Conservation (phyloP, 2,888 invertebrate species). For the Neoaliturus tenellus region DNA sequence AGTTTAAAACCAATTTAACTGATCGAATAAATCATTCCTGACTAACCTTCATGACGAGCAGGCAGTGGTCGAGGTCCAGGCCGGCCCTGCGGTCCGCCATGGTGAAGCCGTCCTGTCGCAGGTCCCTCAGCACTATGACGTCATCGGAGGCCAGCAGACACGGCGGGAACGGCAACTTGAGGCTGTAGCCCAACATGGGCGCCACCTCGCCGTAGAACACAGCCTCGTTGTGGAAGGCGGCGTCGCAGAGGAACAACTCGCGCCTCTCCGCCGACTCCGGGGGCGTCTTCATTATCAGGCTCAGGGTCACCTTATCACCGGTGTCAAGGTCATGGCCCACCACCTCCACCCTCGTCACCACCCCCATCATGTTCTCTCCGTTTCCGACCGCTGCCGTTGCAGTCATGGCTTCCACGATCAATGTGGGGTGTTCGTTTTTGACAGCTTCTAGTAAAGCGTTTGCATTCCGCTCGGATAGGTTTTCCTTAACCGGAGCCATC, state of each 20-base stretch:
- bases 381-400: background rate
- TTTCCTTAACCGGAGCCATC: background rate
- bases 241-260: slow-evolving; percentile 62
- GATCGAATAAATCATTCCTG: too few relatives aligned
- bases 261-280: slow-evolving; percentile 57
- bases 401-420: background rate
- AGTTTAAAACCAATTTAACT: too few relatives aligned
- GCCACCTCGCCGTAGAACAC: slow-evolving; percentile 61
- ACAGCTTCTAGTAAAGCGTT: background rate
- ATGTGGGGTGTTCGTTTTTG: background rate
- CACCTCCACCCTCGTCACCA: background rate
- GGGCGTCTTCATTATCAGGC: slow-evolving; percentile 62
- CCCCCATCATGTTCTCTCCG: slow-evolving; percentile 16
- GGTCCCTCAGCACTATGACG: slow-evolving; percentile 65
- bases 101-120: slow-evolving; percentile 63
- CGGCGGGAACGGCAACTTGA: slow-evolving; percentile 62
- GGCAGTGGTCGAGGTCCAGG: slow-evolving; percentile 64
- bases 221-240: slow-evolving; percentile 63
- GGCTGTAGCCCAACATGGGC: slow-evolving; percentile 59
- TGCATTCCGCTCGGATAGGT: background rate
- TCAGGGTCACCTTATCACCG: background rate
- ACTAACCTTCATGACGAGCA: slow-evolving; percentile 64
- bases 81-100: slow-evolving; percentile 66
- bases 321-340: background rate
- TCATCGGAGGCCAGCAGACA: slow-evolving; percentile 65